A percentile compares a stretch with the other conserved stretches of the same genome.
These are phyloP conservation scores for Tamias sibiricus DNA, from an alignment of 2,113 vertebrate genomes.

Conservation along the genomic window DNA sequence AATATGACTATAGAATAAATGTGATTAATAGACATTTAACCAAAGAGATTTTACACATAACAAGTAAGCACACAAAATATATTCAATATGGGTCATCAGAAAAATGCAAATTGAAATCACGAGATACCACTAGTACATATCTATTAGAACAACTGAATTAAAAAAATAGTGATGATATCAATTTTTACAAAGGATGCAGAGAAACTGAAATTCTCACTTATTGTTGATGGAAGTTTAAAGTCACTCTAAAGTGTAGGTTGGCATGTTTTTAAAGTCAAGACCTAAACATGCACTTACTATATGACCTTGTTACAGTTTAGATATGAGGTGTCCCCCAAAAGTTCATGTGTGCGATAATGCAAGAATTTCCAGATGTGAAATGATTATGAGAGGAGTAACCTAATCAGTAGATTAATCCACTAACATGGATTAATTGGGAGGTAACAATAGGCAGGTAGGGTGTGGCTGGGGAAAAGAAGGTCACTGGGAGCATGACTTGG, in stretches of 20 bases:
- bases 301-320: neutral
- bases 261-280: neutral
- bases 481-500: no score
- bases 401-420: no score
- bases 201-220: neutral
- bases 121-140: neutral
- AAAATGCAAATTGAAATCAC: neutral
- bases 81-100: neutral
- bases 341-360: no score
- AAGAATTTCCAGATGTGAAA: no score
- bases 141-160: neutral
- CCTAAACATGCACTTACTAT: neutral
- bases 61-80: neutral
- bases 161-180: neutral
- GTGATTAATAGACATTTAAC: neutral
- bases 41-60: neutral
- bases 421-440: no score
- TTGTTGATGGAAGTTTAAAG: neutral
- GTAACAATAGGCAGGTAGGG: no score
- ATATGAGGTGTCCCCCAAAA: no score
- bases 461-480: no score
- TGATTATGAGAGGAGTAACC: no score
- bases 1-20: neutral
- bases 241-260: neutral
- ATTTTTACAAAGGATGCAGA: neutral